phyloP scores from a whole-genome alignment of 2,888 invertebrate genomes.

The Scaptomyza reducta region DNA sequence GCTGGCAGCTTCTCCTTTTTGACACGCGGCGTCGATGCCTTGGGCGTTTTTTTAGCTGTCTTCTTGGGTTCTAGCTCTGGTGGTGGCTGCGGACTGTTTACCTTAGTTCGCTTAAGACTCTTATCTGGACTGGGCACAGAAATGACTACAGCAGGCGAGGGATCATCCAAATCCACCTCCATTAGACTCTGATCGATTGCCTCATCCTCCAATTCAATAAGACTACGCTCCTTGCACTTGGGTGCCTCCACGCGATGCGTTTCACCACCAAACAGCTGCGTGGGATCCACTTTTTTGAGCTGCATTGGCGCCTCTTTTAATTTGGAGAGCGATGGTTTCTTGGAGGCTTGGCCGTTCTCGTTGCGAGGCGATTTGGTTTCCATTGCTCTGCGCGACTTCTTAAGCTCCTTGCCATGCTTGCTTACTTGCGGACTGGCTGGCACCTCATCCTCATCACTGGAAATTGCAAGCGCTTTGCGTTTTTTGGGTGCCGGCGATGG shows the following conservation, averaged over 20 bases:
- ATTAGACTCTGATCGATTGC: constrained; percentile 86
- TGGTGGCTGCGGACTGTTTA: constrained; percentile 28
- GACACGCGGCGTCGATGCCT: constrained; percentile 42
- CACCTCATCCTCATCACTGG: constrained; percentile 86
- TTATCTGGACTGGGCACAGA: constrained; percentile 12
- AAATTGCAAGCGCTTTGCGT: constrained; percentile 82
- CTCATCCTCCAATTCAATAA: constrained; percentile 85
- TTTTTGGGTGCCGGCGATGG: constrained; percentile 67
- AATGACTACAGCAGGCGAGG: constrained; percentile 19
- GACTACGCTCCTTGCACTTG: constrained; percentile 69
- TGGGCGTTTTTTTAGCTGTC: constrained; percentile 20
- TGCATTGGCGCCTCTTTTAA: constrained; percentile 56
- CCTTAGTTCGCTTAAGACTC: constrained; percentile 26
- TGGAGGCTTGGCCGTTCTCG: constrained; percentile 34
- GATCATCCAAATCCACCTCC: constrained; percentile 74
- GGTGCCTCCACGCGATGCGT: constrained; percentile 86
- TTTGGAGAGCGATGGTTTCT: constrained; percentile 71
- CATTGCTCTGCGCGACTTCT: constrained; percentile 72
- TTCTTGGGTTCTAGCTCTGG: constrained; percentile 17
- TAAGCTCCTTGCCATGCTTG: constrained; percentile 84
- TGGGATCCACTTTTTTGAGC: constrained; percentile 85
- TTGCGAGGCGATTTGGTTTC: constrained; percentile 40
- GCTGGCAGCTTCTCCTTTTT: constrained; percentile 51
- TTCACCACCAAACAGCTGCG: constrained; percentile 86
- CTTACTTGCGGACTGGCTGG: constrained; percentile 85